Conservation (phyloP, 2,888 invertebrate species). For the Schrankia costaestrigalis region DNA sequence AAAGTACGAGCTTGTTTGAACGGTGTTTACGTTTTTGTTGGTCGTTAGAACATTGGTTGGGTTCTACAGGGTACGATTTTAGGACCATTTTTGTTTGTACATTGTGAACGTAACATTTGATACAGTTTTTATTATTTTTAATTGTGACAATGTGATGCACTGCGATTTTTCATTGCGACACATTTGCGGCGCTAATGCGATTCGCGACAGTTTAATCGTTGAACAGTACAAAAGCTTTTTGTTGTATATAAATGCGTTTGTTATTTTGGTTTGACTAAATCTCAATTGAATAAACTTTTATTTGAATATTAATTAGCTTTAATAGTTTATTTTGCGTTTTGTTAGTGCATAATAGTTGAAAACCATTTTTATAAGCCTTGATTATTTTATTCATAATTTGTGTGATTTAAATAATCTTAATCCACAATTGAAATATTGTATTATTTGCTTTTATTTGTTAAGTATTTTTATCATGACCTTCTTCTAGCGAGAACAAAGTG, state of each 20-base stretch:
- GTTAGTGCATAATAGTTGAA: no score
- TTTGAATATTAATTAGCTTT: conserved; percentile 25
- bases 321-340: no score
- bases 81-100: conserved; percentile 18
- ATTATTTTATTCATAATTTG: no score
- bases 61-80: conserved; percentile 12
- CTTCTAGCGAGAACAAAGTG: no score
- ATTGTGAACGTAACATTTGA: conserved; percentile 16
- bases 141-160: conserved; percentile 45
- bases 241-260: conserved; percentile 35
- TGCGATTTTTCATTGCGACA: conserved; percentile 54
- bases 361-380: no score
- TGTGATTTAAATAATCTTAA: no score
- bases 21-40: conserved; percentile 5
- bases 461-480: no score
- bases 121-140: conserved; percentile 25
- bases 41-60: conserved; percentile 9
- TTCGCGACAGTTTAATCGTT: conserved; percentile 54
- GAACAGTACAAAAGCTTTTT: conserved; percentile 32
- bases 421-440: no score
- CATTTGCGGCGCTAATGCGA: conserved; percentile 52
- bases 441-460: no score
- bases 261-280: conserved; percentile 32
- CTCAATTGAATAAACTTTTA: conserved; percentile 31
- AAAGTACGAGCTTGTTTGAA: conserved; percentile 28